Evolutionary conservation across 1,140 invertebrate genomes (phyloP).

Genomic region (Phenacoccus solenopsis): DNA sequence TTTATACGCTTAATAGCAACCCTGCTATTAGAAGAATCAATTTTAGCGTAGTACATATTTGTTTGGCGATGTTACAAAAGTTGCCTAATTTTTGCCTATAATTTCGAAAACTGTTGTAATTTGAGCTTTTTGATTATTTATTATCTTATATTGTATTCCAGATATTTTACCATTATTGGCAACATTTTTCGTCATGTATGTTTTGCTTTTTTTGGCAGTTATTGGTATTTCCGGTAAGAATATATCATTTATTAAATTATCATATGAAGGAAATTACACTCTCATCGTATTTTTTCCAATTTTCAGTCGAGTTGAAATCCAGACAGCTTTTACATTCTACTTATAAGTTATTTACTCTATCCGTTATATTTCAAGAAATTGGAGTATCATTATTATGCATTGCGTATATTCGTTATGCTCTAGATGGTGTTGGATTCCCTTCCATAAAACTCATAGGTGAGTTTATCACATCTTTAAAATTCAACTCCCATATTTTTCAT

Average conservation of each 20-base stretch:
- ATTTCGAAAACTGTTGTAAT: too few relatives aligned
- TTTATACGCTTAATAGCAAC: too few relatives aligned
- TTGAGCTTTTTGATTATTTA: too few relatives aligned
- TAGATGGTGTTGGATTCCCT: constrained; percentile 47
- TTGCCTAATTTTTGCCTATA: not conserved
- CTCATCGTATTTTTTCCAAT: not conserved
- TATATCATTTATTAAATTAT: constrained; percentile 6
- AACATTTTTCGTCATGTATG: constrained; percentile 46
- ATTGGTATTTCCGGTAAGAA: constrained; percentile 43
- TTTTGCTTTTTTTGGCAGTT: constrained; percentile 46
- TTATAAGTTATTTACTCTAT: constrained; percentile 70
- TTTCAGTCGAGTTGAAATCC: constrained; percentile 52
- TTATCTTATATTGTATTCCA: constrained; percentile 40
- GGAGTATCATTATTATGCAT: constrained; percentile 51
- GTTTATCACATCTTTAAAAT: too few relatives aligned
- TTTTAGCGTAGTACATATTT: too few relatives aligned
- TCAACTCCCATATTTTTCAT: too few relatives aligned
- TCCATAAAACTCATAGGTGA: constrained; percentile 46
- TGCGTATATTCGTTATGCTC: constrained; percentile 55
- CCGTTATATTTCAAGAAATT: constrained; percentile 47
- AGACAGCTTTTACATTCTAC: constrained; percentile 72
- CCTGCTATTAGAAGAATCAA: too few relatives aligned
- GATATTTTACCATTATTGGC: constrained; percentile 60
- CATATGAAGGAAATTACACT: too few relatives aligned
- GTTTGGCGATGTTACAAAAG: too few relatives aligned